phyloP scores from a whole-genome alignment of 2,113 vertebrate species.

The Amphilophus citrinellus region DNA sequence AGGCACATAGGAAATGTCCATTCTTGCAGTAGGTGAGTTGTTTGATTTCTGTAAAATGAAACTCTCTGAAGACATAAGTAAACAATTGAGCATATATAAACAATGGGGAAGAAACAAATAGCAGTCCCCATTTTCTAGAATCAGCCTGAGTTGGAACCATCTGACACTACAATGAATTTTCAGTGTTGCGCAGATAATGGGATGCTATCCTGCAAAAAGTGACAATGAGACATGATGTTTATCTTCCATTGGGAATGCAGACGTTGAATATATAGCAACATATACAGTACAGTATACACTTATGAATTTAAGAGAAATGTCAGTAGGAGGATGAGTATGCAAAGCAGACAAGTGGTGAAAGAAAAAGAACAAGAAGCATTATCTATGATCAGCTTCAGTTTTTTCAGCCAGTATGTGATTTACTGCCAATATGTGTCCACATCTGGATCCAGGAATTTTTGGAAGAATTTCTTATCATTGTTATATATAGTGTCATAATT shows the following conservation, averaged over 20 bases:
- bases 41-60: slow-evolving; percentile 28
- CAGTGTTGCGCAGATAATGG: background rate
- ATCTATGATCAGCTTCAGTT: background rate
- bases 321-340: background rate
- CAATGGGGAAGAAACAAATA: background rate
- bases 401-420: background rate
- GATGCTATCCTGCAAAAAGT: background rate
- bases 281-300: background rate
- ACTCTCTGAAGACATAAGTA: slow-evolving; percentile 33
- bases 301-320: background rate
- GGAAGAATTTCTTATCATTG: background rate
- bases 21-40: slow-evolving; percentile 20
- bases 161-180: background rate
- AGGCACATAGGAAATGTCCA: slow-evolving; percentile 17
- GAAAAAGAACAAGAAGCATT: background rate
- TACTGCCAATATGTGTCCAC: background rate
- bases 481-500: background rate
- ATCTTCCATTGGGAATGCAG: background rate
- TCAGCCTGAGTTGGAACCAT: background rate
- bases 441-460: background rate
- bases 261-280: background rate
- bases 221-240: background rate
- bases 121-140: background rate
- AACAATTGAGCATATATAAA: slow-evolving; percentile 47
- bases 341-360: background rate